These are phyloP conservation scores for Cephus pulcher DNA, from an alignment of 2,888 invertebrate genomes.

Conservation along the genomic window DNA sequence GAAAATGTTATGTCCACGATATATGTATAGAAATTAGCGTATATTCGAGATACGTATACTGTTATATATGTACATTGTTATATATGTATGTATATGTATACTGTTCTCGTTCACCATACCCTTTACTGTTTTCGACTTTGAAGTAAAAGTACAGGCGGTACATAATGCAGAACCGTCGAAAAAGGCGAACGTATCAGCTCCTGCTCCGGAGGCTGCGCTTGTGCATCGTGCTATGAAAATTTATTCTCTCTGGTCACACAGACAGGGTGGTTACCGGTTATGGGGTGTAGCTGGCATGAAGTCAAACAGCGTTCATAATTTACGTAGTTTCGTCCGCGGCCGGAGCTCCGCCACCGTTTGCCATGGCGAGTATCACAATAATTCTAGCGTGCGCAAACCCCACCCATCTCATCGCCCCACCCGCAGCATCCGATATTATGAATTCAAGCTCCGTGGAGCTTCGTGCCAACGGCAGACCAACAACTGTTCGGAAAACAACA, in stretches of 20 bases:
- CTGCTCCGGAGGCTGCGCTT: neutral
- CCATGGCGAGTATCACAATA: constrained; percentile 20
- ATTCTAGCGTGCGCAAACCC: constrained; percentile 7
- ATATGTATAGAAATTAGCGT: neutral
- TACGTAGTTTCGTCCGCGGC: constrained; percentile 56
- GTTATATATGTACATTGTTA: no score
- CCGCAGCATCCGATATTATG: constrained; percentile 40
- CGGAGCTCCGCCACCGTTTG: constrained; percentile 20
- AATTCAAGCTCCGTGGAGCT: constrained; percentile 46
- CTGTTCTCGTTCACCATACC: neutral
- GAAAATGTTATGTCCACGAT: neutral
- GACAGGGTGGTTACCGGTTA: constrained; percentile 38
- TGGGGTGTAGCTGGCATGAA: constrained; percentile 57
- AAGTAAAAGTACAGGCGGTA: constrained; percentile 23
- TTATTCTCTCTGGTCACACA: constrained; percentile 45
- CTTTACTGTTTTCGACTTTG: constrained; percentile 36
- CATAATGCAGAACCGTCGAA: constrained; percentile 30
- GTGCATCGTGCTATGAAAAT: constrained; percentile 49
- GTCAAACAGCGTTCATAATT: constrained; percentile 63
- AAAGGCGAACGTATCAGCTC: constrained; percentile 32
- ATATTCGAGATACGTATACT: no score
- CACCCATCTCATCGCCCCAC: constrained; percentile 15
- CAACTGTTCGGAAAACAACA: constrained; percentile 47
- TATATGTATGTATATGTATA: no score
- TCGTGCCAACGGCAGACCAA: constrained; percentile 45